Evolutionary conservation across 2,797 vertebrate genomes (phyloP).

Genomic region (Gymnocypris eckloni): DNA sequence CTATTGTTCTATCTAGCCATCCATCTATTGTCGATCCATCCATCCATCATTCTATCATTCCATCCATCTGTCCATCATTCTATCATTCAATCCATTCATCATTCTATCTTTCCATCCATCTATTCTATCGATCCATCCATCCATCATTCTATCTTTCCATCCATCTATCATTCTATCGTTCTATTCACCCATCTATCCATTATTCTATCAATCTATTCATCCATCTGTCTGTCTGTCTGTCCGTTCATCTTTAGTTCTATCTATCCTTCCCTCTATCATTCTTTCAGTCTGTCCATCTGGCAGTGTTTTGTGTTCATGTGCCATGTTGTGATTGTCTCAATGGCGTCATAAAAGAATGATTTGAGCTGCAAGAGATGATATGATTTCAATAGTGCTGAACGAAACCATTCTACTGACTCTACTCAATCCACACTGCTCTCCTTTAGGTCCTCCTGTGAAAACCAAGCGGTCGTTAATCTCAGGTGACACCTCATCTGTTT

Average conservation of each 20-base stretch:
- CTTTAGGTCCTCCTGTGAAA: background rate
- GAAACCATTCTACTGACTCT: background rate
- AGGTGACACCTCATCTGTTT: background rate
- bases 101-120: background rate
- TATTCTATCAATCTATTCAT: too few relatives aligned
- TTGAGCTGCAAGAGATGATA: background rate
- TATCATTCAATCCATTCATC: background rate
- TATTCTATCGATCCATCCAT: background rate
- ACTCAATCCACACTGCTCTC: background rate
- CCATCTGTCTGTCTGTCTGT: too few relatives aligned
- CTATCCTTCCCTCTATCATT: background rate
- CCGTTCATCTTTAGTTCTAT: background rate
- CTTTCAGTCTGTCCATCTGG: background rate
- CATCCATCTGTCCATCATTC: background rate
- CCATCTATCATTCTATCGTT: too few relatives aligned
- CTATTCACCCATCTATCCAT: too few relatives aligned
- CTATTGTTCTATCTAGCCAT: accelerated
- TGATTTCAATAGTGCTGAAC: background rate
- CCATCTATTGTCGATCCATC: background rate
- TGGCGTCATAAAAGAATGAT: background rate
- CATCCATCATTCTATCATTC: background rate
- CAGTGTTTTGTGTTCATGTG: background rate
- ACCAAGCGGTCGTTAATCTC: background rate
- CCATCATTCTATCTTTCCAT: background rate
- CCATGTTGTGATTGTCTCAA: background rate